Evolutionary conservation across 2,113 vertebrate species (phyloP).

Genomic region (Melanocharis versteri): DNA sequence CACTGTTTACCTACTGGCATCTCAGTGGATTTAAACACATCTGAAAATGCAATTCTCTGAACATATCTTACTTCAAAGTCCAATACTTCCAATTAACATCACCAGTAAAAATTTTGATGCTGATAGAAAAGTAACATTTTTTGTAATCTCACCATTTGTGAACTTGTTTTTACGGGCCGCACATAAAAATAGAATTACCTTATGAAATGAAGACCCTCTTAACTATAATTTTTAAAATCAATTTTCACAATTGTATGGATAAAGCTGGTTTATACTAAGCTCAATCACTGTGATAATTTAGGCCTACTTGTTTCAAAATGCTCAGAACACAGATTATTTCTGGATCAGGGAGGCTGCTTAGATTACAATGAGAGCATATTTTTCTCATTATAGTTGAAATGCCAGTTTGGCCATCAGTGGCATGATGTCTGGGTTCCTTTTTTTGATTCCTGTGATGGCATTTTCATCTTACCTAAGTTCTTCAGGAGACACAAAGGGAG

Average conservation of each 20-base stretch:
- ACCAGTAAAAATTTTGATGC: background rate
- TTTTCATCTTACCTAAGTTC: constrained; percentile 86
- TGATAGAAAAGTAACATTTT: background rate
- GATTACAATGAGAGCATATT: background rate
- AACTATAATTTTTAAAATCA: background rate
- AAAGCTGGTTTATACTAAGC: background rate
- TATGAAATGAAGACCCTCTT: background rate
- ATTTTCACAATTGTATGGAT: background rate
- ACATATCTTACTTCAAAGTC: background rate
- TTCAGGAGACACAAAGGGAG: constrained; percentile 94
- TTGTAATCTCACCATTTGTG: background rate
- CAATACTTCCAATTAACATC: background rate
- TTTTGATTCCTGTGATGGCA: background rate
- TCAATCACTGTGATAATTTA: background rate
- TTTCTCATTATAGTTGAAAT: background rate
- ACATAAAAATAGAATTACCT: background rate
- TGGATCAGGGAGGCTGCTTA: background rate
- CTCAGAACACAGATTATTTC: background rate
- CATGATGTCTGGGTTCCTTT: background rate
- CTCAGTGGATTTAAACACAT: background rate
- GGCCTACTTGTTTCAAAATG: background rate
- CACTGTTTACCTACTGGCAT: background rate
- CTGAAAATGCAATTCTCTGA: background rate
- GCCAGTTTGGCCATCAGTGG: background rate
- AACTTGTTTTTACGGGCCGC: background rate